Percentiles rank a stretch among this genome's conserved stretches.
Conservation (phyloP, 2,888 invertebrate genomes). For the Tetanocera ferruginea region DNA sequence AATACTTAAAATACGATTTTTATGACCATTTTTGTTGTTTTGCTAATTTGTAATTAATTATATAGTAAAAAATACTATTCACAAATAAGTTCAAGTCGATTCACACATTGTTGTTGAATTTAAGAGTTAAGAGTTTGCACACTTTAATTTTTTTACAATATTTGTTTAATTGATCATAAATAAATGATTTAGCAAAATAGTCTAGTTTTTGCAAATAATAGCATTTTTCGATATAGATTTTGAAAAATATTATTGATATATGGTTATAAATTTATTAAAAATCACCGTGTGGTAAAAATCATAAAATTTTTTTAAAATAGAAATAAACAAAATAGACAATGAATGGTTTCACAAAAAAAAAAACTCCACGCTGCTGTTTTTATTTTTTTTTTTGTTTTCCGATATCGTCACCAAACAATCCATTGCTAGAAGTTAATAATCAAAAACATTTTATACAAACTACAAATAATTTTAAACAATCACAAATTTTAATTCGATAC, state of each 20-base stretch:
- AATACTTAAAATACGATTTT: constrained; percentile 35
- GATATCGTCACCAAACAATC: too few relatives aligned
- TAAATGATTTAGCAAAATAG: not conserved
- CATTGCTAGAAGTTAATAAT: too few relatives aligned
- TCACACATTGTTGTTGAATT: constrained; percentile 5
- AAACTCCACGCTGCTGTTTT: too few relatives aligned
- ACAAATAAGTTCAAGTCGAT: constrained; percentile 21
- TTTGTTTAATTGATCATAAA: not conserved
- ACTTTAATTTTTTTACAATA: not conserved
- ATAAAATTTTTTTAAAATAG: too few relatives aligned
- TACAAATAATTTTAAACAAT: constrained; percentile 27
- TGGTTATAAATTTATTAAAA: too few relatives aligned
- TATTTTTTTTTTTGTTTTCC: too few relatives aligned
- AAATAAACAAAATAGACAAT: too few relatives aligned
- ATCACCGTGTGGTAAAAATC: too few relatives aligned
- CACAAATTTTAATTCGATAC: constrained; percentile 15
- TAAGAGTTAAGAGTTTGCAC: not conserved
- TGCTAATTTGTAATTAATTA: constrained; percentile 31
- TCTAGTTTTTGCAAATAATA: too few relatives aligned
- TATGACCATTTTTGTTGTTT: constrained; percentile 27
- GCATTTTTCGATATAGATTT: too few relatives aligned
- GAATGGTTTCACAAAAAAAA: too few relatives aligned
- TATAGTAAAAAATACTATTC: constrained; percentile 34
- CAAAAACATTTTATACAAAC: not conserved
- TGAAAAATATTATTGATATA: too few relatives aligned